Percentiles rank a stretch among this genome's conserved stretches.
Evolutionary conservation across 2,113 vertebrate genomes (phyloP).

Genomic region (Heterotis niloticus): DNA sequence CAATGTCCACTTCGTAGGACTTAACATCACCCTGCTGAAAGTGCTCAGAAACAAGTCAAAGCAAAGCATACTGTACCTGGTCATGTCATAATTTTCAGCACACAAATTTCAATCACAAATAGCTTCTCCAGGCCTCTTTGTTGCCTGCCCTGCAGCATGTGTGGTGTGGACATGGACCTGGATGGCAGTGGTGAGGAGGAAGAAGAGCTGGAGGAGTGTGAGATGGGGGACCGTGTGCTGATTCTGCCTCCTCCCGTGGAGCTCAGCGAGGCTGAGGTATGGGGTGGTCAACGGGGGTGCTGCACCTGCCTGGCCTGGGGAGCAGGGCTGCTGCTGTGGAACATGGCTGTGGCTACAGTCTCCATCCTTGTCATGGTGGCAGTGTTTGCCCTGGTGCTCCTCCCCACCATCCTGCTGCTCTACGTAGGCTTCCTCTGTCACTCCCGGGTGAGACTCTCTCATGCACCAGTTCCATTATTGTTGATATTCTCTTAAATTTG

Average conservation of each 20-base stretch:
- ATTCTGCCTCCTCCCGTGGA: constrained; percentile 66
- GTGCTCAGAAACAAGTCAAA: too few relatives aligned
- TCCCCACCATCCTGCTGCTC: constrained; percentile 74
- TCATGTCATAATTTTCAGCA: too few relatives aligned
- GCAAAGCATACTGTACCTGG: too few relatives aligned
- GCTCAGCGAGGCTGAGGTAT: constrained; percentile 50
- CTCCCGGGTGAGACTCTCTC: constrained; percentile 78
- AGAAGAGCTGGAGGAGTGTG: constrained; percentile 58
- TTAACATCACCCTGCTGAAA: too few relatives aligned
- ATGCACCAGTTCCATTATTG: too few relatives aligned
- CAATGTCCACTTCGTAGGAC: too few relatives aligned
- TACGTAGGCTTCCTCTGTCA: constrained; percentile 81
- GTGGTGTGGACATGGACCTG: constrained; percentile 61
- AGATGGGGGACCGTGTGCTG: constrained; percentile 57
- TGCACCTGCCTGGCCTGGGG: constrained; percentile 74
- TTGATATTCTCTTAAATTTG: too few relatives aligned
- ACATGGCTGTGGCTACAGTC: constrained; percentile 60
- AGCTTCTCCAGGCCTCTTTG: too few relatives aligned
- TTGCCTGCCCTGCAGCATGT: too few relatives aligned
- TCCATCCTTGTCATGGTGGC: constrained; percentile 61
- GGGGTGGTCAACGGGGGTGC: constrained; percentile 64
- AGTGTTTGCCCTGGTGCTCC: constrained; percentile 68
- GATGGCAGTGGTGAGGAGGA: constrained; percentile 56
- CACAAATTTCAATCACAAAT: too few relatives aligned
- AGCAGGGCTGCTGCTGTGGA: constrained; percentile 69